Evolutionary conservation across 2,113 vertebrate species (phyloP).

Genomic region (Marmota flaviventris): DNA sequence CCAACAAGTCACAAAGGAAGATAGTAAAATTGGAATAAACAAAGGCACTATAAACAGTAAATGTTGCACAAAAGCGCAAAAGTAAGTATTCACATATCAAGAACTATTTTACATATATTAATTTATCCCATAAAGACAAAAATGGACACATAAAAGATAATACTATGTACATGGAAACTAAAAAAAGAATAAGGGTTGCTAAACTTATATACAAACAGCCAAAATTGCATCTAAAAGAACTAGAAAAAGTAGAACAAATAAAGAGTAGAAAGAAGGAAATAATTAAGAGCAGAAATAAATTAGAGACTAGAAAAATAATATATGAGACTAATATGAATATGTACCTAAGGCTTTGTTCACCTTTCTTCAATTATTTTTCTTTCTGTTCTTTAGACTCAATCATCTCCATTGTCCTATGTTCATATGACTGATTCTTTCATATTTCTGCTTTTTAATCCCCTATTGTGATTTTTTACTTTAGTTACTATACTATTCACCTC

Average conservation of each 20-base stretch:
- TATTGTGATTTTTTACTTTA: background rate
- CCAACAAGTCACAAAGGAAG: background rate
- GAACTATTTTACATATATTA: background rate
- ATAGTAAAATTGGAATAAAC: background rate
- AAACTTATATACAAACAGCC: background rate
- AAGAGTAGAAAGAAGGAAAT: background rate
- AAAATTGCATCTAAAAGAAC: background rate
- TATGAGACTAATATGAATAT: background rate
- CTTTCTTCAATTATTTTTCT: background rate
- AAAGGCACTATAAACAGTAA: background rate
- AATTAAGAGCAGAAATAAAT: background rate
- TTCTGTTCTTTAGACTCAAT: background rate
- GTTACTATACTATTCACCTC: background rate
- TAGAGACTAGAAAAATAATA: background rate
- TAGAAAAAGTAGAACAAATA: background rate
- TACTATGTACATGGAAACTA: background rate
- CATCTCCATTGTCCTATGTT: background rate
- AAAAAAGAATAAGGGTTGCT: background rate
- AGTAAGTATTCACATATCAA: background rate
- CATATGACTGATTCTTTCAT: background rate
- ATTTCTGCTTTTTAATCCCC: background rate
- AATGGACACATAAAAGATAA: background rate
- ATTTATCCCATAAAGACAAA: background rate
- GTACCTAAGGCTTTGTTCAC: background rate
- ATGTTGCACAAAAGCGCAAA: background rate